Conservation (phyloP, 2,113 vertebrate species). For the Nycticorax nycticorax region DNA sequence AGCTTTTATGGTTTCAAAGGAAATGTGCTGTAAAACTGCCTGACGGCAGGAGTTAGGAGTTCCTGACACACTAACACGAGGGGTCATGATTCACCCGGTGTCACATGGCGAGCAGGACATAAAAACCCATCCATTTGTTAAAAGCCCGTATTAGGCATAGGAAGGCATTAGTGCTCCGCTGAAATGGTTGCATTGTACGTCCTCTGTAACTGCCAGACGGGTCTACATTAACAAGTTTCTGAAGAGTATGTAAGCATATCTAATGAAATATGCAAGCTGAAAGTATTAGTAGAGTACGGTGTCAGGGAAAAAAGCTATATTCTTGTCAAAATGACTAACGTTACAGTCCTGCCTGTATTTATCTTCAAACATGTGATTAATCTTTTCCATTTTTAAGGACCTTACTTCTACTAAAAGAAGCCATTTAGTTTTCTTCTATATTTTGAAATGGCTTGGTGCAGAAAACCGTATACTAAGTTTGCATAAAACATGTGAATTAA, state of each 20-base stretch:
- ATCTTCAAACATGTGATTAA: slow-evolving; percentile 9
- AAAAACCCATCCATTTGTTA: neutral
- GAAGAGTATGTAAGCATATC: neutral
- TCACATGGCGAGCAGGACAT: neutral
- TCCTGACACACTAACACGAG: neutral
- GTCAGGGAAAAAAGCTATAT: neutral
- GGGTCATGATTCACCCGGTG: neutral
- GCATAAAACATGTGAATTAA: neutral
- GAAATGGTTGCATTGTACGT: neutral
- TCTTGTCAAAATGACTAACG: slow-evolving; percentile 42
- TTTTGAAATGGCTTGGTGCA: neutral
- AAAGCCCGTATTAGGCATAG: neutral
- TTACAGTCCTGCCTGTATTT: neutral
- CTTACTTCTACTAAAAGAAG: neutral
- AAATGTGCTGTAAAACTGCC: neutral
- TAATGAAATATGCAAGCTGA: slow-evolving; percentile 22
- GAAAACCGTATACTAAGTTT: neutral
- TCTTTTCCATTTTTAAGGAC: slow-evolving; percentile 29
- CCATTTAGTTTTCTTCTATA: neutral
- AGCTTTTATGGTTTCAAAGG: neutral
- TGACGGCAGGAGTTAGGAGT: neutral
- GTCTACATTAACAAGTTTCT: neutral
- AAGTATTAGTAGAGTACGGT: neutral
- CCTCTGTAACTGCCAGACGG: neutral
- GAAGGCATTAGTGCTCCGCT: neutral